These are phyloP conservation scores for Zaprionus lachaisei DNA, from an alignment of 1,140 invertebrate genomes.

Conservation along the genomic window DNA sequence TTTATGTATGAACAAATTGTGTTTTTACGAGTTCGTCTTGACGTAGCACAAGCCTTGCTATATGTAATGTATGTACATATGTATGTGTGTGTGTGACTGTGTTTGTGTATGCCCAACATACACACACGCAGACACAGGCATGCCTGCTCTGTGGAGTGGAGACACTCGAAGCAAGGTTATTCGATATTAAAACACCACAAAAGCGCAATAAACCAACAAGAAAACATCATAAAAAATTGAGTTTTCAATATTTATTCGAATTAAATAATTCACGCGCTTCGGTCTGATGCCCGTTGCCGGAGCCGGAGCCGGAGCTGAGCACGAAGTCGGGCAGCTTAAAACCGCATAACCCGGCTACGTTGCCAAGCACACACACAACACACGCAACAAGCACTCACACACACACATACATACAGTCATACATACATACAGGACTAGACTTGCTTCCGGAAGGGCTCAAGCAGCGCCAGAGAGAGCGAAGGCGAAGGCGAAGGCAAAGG, in stretches of 20 bases:
- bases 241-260: conserved; percentile 82
- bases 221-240: conserved; percentile 80
- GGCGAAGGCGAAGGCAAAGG: conserved; percentile 1
- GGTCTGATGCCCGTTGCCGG: conserved; percentile 25
- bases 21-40: conserved; percentile 14
- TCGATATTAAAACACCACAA: conserved; percentile 69
- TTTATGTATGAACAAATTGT: conserved; percentile 17
- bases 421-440: conserved; percentile 32
- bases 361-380: conserved; percentile 1
- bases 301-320: conserved; percentile 9
- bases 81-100: conserved; percentile 3
- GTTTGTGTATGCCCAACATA: conserved; percentile 16
- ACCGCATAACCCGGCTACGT: conserved; percentile 26
- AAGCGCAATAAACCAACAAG: conserved; percentile 78
- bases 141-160: neutral
- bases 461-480: conserved; percentile 18
- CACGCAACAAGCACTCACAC: neutral
- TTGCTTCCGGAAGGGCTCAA: conserved; percentile 58
- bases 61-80: neutral
- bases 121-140: conserved; percentile 42
- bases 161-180: conserved; percentile 45
- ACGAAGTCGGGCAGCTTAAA: conserved; percentile 29
- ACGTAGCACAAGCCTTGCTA: neutral
- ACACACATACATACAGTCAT: neutral
- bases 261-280: conserved; percentile 76